These are phyloP conservation scores for Conus canariensis DNA, from an alignment of 2,888 invertebrate species.

Conservation along the genomic window DNA sequence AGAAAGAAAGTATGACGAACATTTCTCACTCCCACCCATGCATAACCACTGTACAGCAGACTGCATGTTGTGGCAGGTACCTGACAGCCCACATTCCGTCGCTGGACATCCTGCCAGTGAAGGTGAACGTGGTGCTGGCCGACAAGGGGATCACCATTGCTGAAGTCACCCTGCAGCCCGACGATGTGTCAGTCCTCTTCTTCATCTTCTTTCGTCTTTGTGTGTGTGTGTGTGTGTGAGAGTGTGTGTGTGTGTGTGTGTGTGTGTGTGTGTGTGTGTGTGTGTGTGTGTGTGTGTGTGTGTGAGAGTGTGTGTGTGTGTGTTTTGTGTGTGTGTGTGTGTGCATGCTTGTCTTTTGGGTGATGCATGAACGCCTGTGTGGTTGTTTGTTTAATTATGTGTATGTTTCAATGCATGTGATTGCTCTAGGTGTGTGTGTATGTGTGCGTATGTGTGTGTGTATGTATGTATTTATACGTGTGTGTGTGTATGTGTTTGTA, in stretches of 20 bases:
- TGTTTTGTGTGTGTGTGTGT: background rate
- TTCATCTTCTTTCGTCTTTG: too few relatives aligned
- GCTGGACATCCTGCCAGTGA: conserved; percentile 70
- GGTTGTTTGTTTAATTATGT: too few relatives aligned
- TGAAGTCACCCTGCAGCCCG: conserved; percentile 64
- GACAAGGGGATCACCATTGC: conserved; percentile 64
- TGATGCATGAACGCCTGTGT: too few relatives aligned
- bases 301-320: background rate
- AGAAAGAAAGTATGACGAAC: too few relatives aligned
- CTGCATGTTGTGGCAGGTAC: conserved; percentile 56
- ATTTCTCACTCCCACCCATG: too few relatives aligned
- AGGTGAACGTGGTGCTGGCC: conserved; percentile 62
- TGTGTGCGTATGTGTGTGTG: background rate
- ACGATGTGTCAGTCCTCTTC: conserved; percentile 60
- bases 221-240: too few relatives aligned
- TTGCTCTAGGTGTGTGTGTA: background rate
- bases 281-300: conserved; percentile 2
- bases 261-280: background rate
- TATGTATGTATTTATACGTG: too few relatives aligned
- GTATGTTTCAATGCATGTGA: background rate
- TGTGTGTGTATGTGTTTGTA: too few relatives aligned
- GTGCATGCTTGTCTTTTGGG: background rate
- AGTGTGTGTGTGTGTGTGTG: background rate
- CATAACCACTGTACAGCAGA: too few relatives aligned
- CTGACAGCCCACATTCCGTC: conserved; percentile 68